Evolutionary conservation across 2,797 vertebrate species (phyloP).

Genomic region (Merluccius polli): DNA sequence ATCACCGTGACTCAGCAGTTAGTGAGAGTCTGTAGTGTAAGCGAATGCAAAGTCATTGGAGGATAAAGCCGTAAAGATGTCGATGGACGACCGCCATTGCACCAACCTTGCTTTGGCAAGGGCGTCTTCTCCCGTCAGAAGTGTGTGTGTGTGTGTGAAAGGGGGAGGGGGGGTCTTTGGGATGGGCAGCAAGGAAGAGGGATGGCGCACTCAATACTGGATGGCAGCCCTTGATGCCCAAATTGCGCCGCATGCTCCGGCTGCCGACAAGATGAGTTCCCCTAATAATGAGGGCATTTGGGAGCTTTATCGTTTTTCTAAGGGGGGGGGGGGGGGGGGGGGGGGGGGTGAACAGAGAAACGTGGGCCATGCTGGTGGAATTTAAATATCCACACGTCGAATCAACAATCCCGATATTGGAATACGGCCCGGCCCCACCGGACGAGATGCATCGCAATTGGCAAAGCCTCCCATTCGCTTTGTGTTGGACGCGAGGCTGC

Average conservation of each 20-base stretch:
- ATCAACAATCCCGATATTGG: too few relatives aligned
- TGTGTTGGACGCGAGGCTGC: too few relatives aligned
- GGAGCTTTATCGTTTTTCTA: conserved; percentile 41
- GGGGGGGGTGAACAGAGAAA: conserved; percentile 5
- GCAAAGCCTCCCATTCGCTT: too few relatives aligned
- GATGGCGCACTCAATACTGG: conserved; percentile 44
- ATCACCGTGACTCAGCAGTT: conserved; percentile 48
- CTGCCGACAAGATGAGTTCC: conserved; percentile 55
- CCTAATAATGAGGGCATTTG: conserved; percentile 54
- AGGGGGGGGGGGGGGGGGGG: neutral
- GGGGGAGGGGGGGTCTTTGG: neutral
- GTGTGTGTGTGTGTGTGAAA: too few relatives aligned
- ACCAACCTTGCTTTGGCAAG: conserved; percentile 52
- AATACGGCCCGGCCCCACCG: too few relatives aligned
- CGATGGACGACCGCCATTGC: conserved; percentile 23
- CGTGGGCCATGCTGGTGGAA: neutral
- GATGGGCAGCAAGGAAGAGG: neutral
- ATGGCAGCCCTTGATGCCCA: conserved; percentile 42
- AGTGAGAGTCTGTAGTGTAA: conserved; percentile 24
- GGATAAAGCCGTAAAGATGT: conserved; percentile 60
- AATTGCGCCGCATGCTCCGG: conserved; percentile 47
- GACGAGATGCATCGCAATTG: too few relatives aligned
- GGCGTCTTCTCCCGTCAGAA: conserved; percentile 32
- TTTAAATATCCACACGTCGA: too few relatives aligned
- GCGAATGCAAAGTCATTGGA: conserved; percentile 45